phyloP scores from a whole-genome alignment of 2,888 invertebrate genomes.

The Steinernema hermaphroditum region DNA sequence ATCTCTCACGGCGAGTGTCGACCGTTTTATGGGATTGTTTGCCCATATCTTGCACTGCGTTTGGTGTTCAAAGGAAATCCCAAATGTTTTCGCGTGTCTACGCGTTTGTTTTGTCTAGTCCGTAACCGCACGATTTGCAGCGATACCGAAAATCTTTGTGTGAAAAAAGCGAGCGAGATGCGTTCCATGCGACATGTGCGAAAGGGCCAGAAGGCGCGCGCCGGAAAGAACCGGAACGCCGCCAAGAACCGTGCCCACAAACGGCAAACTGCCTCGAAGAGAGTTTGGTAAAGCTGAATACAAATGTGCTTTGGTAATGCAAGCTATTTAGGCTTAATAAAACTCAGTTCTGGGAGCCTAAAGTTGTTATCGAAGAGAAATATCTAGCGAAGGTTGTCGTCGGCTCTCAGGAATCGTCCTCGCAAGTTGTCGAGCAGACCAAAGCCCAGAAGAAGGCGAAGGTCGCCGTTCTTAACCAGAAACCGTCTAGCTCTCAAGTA shows the following conservation, averaged over 20 bases:
- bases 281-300: not conserved
- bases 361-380: not conserved
- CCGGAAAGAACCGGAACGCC: not conserved
- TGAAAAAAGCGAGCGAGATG: conserved; percentile 7
- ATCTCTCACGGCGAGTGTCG: not conserved
- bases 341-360: conserved; percentile 18
- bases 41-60: not conserved
- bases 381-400: not conserved
- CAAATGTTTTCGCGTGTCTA: too few relatives aligned
- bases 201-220: not conserved
- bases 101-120: too few relatives aligned
- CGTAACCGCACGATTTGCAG: too few relatives aligned
- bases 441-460: conserved; percentile 14
- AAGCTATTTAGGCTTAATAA: not conserved
- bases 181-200: conserved; percentile 15
- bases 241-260: conserved; percentile 5
- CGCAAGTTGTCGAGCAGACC: not conserved
- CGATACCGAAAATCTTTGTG: too few relatives aligned
- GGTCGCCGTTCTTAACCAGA: conserved; percentile 22
- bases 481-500: not conserved
- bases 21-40: not conserved
- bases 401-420: not conserved
- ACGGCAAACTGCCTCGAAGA: not conserved
- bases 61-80: too few relatives aligned
- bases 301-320: too few relatives aligned